Evolutionary conservation across 2,888 invertebrate genomes (phyloP), one percentile per base, ranked within the genome.

Genomic region (Mechanitis messenoides): DNA sequence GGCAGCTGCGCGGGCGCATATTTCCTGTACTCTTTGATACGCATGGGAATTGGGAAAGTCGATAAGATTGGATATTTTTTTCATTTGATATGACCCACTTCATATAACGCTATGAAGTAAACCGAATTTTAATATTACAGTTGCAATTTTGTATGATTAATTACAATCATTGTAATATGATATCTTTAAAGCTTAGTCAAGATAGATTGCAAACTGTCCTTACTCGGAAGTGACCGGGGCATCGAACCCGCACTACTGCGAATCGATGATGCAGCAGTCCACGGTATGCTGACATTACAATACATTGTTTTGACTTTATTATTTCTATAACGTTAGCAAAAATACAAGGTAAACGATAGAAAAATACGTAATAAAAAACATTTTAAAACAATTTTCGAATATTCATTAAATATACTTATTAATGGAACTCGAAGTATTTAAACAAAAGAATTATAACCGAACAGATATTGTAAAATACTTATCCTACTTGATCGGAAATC

Each of bases 201-300:
- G 42, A 55, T 62, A 65, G 54, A 60, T 64, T 66, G 9, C 42
- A 42, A 42, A 64, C 66, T 66, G 60, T 66, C 81, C 84, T 75
- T 83, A 81, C 77, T 80, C 77, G 87, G 87, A 84, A 85, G 83
- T 73, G 70, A 58, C 53, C 56, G 73, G 87, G 84, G 74, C 83
- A 72, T 79, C 79, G 87, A 85, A 81, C 84, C 73, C 78, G 68
- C 73, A 65, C 66, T 74, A 79, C 78, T 71, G 74, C 77, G 84
- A 83, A 84, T 33, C 61, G 68, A 66, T 70, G 70, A 68, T 58
- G 62, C 68, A 58, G 68, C 66, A 46, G 20, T 47, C 47, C 50
- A 50, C 50, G 47, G 3, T n/a, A 20, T 31, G 50, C 28, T 50
- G 9, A 31, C 50, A 50, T 50, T 5, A 47, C 20, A 20, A 50